Evolutionary conservation across 2,113 vertebrate species (phyloP).

Genomic region (Brachypodius melanocephalos): DNA sequence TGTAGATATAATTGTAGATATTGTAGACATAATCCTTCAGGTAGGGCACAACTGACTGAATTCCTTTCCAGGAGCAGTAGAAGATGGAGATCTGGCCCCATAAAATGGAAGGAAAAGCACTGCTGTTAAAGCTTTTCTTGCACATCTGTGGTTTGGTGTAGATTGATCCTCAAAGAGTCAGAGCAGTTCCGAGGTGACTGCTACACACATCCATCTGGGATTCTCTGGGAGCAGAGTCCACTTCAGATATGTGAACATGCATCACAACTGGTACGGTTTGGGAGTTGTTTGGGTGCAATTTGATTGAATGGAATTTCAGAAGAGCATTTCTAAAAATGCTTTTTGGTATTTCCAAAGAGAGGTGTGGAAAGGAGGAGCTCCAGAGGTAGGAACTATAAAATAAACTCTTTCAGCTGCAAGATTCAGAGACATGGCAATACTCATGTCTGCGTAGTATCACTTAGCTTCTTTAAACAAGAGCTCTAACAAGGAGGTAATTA

Average conservation of each 20-base stretch:
- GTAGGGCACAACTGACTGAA: neutral
- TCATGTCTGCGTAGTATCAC: neutral
- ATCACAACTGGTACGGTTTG: accelerated
- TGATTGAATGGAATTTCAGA: neutral
- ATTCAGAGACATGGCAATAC: neutral
- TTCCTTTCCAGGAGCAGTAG: neutral
- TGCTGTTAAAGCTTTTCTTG: neutral
- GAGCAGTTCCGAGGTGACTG: neutral
- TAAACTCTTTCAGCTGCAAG: neutral
- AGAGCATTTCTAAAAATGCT: neutral
- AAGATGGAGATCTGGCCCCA: neutral
- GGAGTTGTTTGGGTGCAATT: neutral
- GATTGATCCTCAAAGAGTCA: neutral
- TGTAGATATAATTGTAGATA: neutral
- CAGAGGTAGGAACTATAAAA: neutral
- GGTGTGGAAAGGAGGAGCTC: neutral
- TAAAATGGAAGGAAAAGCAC: neutral
- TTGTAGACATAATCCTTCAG: neutral
- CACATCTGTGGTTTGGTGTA: neutral
- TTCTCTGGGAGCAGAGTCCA: neutral
- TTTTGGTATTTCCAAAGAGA: neutral
- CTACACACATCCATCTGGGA: accelerated
- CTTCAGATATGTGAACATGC: accelerated
- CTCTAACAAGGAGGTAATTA: slow-evolving; percentile 24
- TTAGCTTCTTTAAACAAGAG: slow-evolving; percentile 29